Base-by-base conservation (phyloP, 2,797 vertebrate genomes). In the Clamator glandarius region DNA sequence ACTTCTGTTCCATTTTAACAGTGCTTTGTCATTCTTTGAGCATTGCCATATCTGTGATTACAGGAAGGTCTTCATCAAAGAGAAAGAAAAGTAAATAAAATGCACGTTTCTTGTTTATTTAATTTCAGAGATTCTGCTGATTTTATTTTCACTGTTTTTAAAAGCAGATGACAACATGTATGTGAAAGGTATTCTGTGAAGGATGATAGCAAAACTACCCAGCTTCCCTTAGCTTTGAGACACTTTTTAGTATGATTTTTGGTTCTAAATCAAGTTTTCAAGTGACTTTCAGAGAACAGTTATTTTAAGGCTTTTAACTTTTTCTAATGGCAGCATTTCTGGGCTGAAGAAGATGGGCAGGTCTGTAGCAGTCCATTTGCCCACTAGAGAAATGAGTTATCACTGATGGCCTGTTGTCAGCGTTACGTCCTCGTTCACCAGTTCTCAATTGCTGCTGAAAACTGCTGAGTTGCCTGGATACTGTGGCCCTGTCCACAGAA, bases 391-490 rank as follows among this genome's bases (percentile, higher is more conserved):
- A 67, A 58, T 85, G 74, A 90, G 31, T 26, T 41, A 29, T 12
- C 94, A 81, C 85, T 90, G 84, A 92, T 78, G 94, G 64, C 14
- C 28, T 54, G 24, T 29, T 94, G 85, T 95, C 94, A 95, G n/a
- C 84, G 75, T 9, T 0, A 31, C 17, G 28, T 72, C 15, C 20
- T 79, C 44, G 7, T 39, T 80, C 61, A 36, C 89, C 41, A 81
- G 50, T 61, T 42, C 24, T 79, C 15, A 52, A 0, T 36, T 51
- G 42, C 84, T 78, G 39, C 59, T 76, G 39, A 46, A 63, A 73
- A 17, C 58, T 29, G 26, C 26, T 28, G 57, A 59, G 24, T 39
- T 55, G 51, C 39, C 15, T 41, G 61, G 61, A 24, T 63, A 13
- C 21, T 50, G 42, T 26, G 18, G 46, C 39, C 35, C 36, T 62